Evolutionary conservation across 2,888 invertebrate species (phyloP).

Genomic region (Amphipoea lucens): DNA sequence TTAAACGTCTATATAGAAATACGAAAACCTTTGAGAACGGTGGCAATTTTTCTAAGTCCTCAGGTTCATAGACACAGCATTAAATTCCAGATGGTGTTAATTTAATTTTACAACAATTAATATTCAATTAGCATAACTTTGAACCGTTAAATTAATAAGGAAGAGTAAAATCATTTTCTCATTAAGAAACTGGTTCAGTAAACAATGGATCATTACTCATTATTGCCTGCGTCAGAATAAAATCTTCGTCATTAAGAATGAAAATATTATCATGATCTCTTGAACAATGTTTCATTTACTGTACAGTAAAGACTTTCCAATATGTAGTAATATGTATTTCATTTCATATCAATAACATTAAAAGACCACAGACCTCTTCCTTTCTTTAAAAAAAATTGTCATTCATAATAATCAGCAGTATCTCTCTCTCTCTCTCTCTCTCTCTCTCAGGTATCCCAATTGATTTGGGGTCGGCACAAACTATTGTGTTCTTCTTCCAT

Average conservation of each 20-base stretch:
- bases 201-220: conserved; percentile 38
- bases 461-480: too few relatives aligned
- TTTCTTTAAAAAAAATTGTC: too few relatives aligned
- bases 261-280: conserved; percentile 12
- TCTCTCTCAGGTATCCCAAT: too few relatives aligned
- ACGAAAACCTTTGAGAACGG: background rate
- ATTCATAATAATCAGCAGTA: too few relatives aligned
- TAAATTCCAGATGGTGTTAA: background rate
- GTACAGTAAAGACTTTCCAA: background rate
- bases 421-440: too few relatives aligned
- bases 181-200: conserved; percentile 18
- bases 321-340: background rate
- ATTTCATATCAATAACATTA: too few relatives aligned
- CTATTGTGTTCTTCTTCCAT: too few relatives aligned
- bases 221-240: background rate
- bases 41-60: background rate
- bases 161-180: conserved; percentile 3
- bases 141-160: background rate
- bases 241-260: background rate
- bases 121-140: conserved; percentile 25
- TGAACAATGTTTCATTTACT: background rate
- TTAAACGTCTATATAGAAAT: background rate
- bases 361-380: too few relatives aligned
- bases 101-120: background rate
- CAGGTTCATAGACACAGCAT: background rate